A percentile compares a stretch with the other conserved stretches of the same genome.
These are phyloP conservation scores for Oryzias celebensis DNA, from an alignment of 2,113 vertebrate genomes.

Conservation along the genomic window DNA sequence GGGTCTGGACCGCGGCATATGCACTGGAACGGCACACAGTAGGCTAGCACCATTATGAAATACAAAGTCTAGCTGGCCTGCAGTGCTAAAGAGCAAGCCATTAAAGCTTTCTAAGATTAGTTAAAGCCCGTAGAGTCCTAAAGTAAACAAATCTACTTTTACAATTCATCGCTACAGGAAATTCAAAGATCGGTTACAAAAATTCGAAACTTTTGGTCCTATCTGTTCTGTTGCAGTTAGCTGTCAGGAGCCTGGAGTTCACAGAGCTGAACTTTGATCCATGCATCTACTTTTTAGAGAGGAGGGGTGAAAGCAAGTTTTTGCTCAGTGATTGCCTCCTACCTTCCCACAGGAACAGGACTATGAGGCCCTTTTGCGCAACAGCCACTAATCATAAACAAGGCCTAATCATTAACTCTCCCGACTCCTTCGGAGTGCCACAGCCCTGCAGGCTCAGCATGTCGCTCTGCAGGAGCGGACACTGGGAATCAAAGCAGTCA, in stretches of 20 bases:
- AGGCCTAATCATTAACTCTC: slow-evolving; percentile 74
- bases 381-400: slow-evolving; percentile 74
- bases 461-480: slow-evolving; percentile 41
- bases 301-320: slow-evolving; percentile 11
- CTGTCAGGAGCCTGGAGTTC: slow-evolving; percentile 33
- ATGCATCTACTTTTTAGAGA: slow-evolving; percentile 15
- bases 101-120: slow-evolving; percentile 8
- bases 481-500: slow-evolving; percentile 34
- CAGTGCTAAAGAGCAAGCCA: slow-evolving; percentile 18
- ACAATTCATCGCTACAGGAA: slow-evolving; percentile 16
- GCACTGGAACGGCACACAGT: slow-evolving; percentile 84
- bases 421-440: slow-evolving; percentile 43
- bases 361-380: slow-evolving; percentile 60
- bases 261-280: slow-evolving; percentile 67
- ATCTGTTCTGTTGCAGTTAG: slow-evolving; percentile 29
- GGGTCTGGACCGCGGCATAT: slow-evolving; percentile 72
- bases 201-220: slow-evolving; percentile 3
- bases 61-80: slow-evolving; percentile 18
- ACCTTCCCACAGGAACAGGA: slow-evolving; percentile 48
- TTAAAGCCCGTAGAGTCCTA: slow-evolving; percentile 22
- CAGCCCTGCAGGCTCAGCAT: slow-evolving; percentile 36
- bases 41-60: slow-evolving; percentile 70
- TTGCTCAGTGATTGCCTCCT: slow-evolving; percentile 37
- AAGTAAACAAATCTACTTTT: slow-evolving; percentile 14
- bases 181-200: slow-evolving; percentile 5